Percentiles rank a stretch among this genome's conserved stretches.
phyloP scores from a whole-genome alignment of 2,888 invertebrate species.

The Phlogophora meticulosa region DNA sequence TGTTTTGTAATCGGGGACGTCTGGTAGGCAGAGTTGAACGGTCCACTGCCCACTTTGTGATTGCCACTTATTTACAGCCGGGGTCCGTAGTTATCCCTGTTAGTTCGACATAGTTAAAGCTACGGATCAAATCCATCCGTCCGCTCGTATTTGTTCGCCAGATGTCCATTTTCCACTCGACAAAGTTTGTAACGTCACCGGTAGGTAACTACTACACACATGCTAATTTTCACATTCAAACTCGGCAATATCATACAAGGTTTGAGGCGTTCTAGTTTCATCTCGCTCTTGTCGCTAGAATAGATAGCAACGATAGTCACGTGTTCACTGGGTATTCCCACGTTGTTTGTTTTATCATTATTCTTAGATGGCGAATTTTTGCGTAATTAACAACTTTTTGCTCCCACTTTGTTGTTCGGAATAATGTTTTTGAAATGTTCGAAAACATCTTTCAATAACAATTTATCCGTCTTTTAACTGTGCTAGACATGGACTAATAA shows the following conservation, averaged over 20 bases:
- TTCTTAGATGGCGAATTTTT: slow-evolving; percentile 28
- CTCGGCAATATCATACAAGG: slow-evolving; percentile 77
- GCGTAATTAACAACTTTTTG: slow-evolving; percentile 36
- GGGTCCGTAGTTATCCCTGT: slow-evolving; percentile 17
- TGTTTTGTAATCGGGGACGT: slow-evolving; percentile 45
- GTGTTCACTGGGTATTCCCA: slow-evolving; percentile 50
- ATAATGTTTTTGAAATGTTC: slow-evolving; percentile 24
- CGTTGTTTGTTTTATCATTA: slow-evolving; percentile 38
- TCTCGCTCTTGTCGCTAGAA: slow-evolving; percentile 60
- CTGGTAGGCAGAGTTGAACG: slow-evolving; percentile 39
- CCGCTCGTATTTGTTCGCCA: slow-evolving; percentile 53
- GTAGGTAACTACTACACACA: slow-evolving; percentile 63
- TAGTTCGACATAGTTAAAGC: slow-evolving; percentile 23
- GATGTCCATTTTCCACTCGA: slow-evolving; percentile 64
- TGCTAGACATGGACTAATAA: slow-evolving; percentile 15
- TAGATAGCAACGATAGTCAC: slow-evolving; percentile 51
- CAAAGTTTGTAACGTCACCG: slow-evolving; percentile 64
- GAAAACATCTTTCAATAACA: slow-evolving; percentile 17
- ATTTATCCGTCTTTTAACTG: background rate
- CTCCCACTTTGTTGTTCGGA: background rate
- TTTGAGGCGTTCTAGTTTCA: slow-evolving; percentile 68
- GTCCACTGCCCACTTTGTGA: slow-evolving; percentile 41
- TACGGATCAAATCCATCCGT: slow-evolving; percentile 29
- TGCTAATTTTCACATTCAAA: slow-evolving; percentile 81
- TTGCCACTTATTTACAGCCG: slow-evolving; percentile 50